Base-by-base conservation (phyloP, 2,797 vertebrate species). In the Gobionotothen gibberifrons region DNA sequence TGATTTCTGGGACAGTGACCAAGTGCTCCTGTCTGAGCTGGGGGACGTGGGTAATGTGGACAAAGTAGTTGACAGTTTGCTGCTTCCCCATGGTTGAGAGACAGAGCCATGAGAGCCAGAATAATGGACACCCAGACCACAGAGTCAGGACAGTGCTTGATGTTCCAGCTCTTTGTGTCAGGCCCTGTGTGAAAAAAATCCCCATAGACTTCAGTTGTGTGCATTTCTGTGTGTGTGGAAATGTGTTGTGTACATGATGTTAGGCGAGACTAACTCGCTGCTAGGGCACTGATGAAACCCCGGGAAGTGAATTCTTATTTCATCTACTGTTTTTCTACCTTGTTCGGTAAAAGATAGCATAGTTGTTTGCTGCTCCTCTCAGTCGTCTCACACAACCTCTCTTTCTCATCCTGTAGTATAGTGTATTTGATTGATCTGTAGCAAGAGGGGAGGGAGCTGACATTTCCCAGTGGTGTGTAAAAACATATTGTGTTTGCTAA, bases 1-100 rank as follows among this genome's bases (percentile, higher is more conserved):
- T 92, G 91, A 93, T 93, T 94, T 94, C 93, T 91, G 90, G 94
- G 94, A 94, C 91, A 91, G 87, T 94, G 94, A 95, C 93, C 93
- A 93, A 94, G 94, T 94, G 91, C 91, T 90, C 87, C 91, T 93
- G 93, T 93, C 93, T 90, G 88, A 90, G 91, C 92, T 92, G 89
- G 91, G 93, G 93, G 92, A 94, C 91, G 77, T 91, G 91, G 92
- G 92, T 95, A 94, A 95, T 93, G 92, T 94, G 93, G 93, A 94
- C 93, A 92, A 93, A 94, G 90, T 91, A 92, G 90, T 91, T 91
- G 91, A 92, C 85, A 90, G 91, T 92, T 92, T 92, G 87, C 90
- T 51, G 84, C 87, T 93, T 92, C 89, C 92, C 90, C 70, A 84
- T 84, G 91, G 90, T 89, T 89, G 87, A 89, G 88, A 87, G 90